These are phyloP conservation scores for Drosophila yakuba DNA, from an alignment of 1,140 invertebrate genomes.

Conservation along the genomic window DNA sequence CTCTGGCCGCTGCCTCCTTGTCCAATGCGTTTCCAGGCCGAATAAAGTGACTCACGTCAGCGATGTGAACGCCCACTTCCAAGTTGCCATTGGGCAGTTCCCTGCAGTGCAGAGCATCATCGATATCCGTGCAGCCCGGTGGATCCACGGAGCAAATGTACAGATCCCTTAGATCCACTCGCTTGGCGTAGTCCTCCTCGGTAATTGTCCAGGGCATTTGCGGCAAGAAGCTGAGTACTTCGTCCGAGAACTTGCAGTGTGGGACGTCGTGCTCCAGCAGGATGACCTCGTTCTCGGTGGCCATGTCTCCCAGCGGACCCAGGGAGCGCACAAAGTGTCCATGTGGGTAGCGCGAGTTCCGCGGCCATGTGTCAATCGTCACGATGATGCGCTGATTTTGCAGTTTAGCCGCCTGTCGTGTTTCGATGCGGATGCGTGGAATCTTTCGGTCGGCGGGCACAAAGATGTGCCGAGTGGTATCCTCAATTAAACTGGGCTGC, in stretches of 20 bases:
- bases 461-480: slow-evolving; percentile 92
- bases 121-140: slow-evolving; percentile 99
- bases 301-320: slow-evolving; percentile 92
- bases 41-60: slow-evolving; percentile 98
- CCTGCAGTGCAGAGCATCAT: slow-evolving; percentile 98
- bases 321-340: slow-evolving; percentile 96
- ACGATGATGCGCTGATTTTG: slow-evolving; percentile 95
- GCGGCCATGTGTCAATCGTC: slow-evolving; percentile 96
- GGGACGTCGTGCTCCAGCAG: slow-evolving; percentile 99
- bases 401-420: slow-evolving; percentile 93
- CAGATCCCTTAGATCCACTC: slow-evolving; percentile 93
- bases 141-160: slow-evolving; percentile 99
- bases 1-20: slow-evolving; percentile 92
- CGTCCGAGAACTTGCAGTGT: slow-evolving; percentile 96
- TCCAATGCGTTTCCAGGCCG: slow-evolving; percentile 94
- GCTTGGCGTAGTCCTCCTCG: slow-evolving; percentile 91
- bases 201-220: slow-evolving; percentile 95
- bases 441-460: slow-evolving; percentile 95
- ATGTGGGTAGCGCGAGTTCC: slow-evolving; percentile 90
- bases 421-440: slow-evolving; percentile 96
- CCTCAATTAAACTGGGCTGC: slow-evolving; percentile 91
- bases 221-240: slow-evolving; percentile 96
- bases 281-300: slow-evolving; percentile 97
- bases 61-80: slow-evolving; percentile 98
- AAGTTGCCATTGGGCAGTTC: slow-evolving; percentile 90